Evolutionary conservation across 2,797 vertebrate genomes (phyloP).

Genomic region (Potorous gilbertii): DNA sequence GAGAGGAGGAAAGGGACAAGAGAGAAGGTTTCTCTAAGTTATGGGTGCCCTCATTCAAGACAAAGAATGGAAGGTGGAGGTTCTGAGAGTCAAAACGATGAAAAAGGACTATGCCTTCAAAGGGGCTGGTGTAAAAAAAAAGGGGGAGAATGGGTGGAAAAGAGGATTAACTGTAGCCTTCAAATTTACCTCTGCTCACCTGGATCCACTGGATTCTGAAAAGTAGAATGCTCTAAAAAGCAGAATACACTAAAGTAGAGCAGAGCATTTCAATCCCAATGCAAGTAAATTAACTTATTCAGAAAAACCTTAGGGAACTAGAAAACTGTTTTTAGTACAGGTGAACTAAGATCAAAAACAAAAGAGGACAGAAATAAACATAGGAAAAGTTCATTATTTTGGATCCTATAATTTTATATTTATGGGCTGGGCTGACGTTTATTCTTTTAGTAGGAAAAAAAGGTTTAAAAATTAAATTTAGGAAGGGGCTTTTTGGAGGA

Average conservation of each 20-base stretch:
- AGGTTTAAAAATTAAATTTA: not conserved
- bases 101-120: not conserved
- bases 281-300: not conserved
- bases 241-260: not conserved
- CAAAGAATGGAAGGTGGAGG: not conserved
- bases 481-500: not conserved
- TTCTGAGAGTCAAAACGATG: not conserved
- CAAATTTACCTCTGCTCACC: not conserved
- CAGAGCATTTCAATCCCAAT: not conserved
- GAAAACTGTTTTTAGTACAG: not conserved
- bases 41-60: not conserved
- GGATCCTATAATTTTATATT: not conserved
- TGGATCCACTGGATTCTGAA: not conserved
- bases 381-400: not conserved
- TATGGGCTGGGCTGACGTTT: not conserved
- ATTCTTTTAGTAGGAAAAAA: not conserved
- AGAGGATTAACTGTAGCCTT: not conserved
- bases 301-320: conserved; percentile 30
- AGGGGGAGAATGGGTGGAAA: not conserved
- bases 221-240: too few species aligned
- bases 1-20: not conserved
- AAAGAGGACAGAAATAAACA: conserved; percentile 28
- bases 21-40: not conserved
- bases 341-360: conserved; percentile 30
- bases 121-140: not conserved